Conservation (phyloP, 2,113 vertebrate species). For the Ranitomeya imitator region DNA sequence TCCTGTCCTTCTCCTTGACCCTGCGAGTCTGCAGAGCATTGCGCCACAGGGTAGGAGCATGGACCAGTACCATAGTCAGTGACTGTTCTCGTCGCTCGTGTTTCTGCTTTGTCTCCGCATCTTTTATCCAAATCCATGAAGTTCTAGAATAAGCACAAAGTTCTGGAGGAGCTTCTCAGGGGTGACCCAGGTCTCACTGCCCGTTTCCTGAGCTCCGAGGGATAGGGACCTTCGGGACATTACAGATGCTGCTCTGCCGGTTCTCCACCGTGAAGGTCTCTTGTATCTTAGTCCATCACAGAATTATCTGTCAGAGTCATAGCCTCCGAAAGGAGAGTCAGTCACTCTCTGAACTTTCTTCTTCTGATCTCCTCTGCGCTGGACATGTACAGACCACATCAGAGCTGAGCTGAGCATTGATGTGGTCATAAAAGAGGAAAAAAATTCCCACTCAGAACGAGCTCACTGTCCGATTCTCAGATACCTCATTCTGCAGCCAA, state of each 20-base stretch:
- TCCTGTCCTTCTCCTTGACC: not conserved
- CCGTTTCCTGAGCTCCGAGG: not conserved
- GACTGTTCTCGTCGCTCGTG: not conserved
- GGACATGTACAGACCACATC: no score
- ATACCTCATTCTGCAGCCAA: no score
- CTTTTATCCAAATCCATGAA: not conserved
- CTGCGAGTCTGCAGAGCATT: not conserved
- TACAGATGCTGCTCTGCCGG: conserved; percentile 1
- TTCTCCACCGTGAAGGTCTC: no score
- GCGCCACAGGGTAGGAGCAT: not conserved
- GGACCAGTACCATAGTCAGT: not conserved
- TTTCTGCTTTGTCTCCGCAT: not conserved
- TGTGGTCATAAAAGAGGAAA: no score
- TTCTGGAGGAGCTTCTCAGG: not conserved
- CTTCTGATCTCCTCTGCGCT: no score
- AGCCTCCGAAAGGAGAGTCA: not conserved
- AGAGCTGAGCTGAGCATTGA: no score
- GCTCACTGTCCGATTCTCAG: no score
- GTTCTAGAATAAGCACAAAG: conserved; percentile 13
- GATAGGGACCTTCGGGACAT: not conserved
- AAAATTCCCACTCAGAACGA: no score
- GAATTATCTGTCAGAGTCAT: not conserved
- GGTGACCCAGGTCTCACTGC: not conserved
- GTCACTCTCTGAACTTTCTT: no score
- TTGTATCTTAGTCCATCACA: not conserved